Percentiles rank a stretch among this genome's conserved stretches.
Conservation (phyloP, 1,140 invertebrate species). For the Apis dorsata region DNA sequence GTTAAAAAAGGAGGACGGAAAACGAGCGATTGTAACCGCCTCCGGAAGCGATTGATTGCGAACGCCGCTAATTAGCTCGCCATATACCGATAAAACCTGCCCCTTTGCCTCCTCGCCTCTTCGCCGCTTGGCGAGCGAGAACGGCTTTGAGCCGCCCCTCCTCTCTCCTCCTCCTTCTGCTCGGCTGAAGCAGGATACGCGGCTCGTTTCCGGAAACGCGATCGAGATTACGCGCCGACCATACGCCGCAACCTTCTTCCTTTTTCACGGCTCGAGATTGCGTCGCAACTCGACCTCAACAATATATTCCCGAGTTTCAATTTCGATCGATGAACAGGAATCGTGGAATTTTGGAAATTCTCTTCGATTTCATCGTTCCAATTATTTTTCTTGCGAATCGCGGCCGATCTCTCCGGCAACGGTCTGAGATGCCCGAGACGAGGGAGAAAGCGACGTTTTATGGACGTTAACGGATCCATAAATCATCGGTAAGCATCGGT, state of each 20-base stretch:
- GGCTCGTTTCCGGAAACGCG: conserved; percentile 54
- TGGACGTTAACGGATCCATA: too few relatives aligned
- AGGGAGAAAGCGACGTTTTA: neutral
- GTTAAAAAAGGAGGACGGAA: neutral
- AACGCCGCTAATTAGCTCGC: conserved; percentile 43
- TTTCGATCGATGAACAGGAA: neutral
- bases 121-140: neutral
- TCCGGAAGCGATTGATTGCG: conserved; percentile 42
- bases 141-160: neutral
- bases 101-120: conserved; percentile 7
- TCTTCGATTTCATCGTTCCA: too few relatives aligned
- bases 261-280: conserved; percentile 33
- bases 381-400: too few relatives aligned
- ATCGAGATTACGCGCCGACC: conserved; percentile 52
- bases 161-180: neutral
- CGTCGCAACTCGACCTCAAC: conserved; percentile 18
- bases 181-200: conserved; percentile 39
- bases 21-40: conserved; percentile 5
- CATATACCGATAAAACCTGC: conserved; percentile 28
- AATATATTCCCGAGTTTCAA: neutral
- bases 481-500: too few relatives aligned
- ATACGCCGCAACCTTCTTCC: conserved; percentile 47
- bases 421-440: neutral
- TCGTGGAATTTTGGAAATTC: too few relatives aligned
- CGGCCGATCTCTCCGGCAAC: too few relatives aligned